Conservation (phyloP, 1,140 invertebrate species). For the Papilio glaucus region DNA sequence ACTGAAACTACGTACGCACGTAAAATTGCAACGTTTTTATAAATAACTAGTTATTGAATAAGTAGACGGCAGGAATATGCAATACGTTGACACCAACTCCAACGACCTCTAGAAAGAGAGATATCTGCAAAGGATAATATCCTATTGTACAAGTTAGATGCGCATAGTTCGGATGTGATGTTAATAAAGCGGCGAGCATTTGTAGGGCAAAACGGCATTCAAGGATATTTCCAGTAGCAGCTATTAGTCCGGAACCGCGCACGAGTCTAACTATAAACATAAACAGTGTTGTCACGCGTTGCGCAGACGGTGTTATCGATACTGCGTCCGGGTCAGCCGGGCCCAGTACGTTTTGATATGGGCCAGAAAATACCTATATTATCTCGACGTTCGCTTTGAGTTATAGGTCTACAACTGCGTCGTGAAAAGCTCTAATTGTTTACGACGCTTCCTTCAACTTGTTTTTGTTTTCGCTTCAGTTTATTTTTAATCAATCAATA, state of each 20-base stretch:
- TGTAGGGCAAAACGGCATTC: background rate
- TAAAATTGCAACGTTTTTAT: no score
- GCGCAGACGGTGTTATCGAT: conserved; percentile 66
- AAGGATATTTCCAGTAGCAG: conserved; percentile 5
- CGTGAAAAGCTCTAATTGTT: background rate
- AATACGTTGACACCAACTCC: no score
- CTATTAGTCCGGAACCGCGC: conserved; percentile 44
- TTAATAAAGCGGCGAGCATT: background rate
- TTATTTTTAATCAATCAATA: background rate
- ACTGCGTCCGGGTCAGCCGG: conserved; percentile 69
- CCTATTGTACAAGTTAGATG: background rate
- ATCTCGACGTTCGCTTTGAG: conserved; percentile 36
- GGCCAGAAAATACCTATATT: conserved; percentile 56
- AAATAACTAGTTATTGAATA: no score
- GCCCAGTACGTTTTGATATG: conserved; percentile 57
- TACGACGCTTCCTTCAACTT: background rate
- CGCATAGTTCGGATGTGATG: background rate
- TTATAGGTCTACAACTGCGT: background rate
- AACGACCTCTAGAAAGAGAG: no score
- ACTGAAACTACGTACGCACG: no score
- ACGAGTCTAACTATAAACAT: conserved; percentile 57
- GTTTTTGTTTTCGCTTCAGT: conserved; percentile 1
- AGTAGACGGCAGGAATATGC: no score
- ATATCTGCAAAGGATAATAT: background rate
- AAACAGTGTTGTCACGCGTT: conserved; percentile 69